These are phyloP conservation scores for Troides aeacus DNA, from an alignment of 2,888 invertebrate genomes.

Conservation along the genomic window DNA sequence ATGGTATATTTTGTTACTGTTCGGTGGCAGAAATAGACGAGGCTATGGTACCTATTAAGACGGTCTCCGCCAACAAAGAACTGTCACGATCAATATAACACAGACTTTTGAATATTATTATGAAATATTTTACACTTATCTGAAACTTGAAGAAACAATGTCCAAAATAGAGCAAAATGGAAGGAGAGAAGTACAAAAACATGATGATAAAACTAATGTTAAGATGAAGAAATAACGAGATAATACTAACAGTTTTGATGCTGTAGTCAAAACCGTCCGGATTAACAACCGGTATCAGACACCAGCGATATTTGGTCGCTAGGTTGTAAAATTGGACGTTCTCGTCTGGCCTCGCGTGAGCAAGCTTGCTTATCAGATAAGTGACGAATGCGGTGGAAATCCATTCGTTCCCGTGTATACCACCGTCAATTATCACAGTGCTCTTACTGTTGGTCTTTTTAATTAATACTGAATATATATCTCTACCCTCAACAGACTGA, in stretches of 20 bases:
- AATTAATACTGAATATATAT: conserved; percentile 55
- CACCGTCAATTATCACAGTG: conserved; percentile 79
- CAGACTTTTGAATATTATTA: too few relatives aligned
- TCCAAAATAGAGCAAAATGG: too few relatives aligned
- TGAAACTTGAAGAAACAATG: too few relatives aligned
- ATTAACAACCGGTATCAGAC: conserved; percentile 85
- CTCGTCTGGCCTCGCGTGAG: conserved; percentile 54
- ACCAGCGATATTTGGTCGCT: conserved; percentile 81
- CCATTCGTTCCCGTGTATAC: conserved; percentile 89
- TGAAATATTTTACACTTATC: too few relatives aligned
- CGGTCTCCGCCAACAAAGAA: too few relatives aligned
- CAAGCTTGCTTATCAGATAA: conserved; percentile 78
- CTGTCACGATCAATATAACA: too few relatives aligned
- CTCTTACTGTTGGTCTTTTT: conserved; percentile 44
- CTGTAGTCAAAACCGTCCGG: conserved; percentile 85
- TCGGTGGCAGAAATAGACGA: too few relatives aligned
- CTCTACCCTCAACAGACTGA: conserved; percentile 63
- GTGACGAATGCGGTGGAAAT: conserved; percentile 81
- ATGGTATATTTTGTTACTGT: too few relatives aligned
- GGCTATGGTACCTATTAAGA: too few relatives aligned
- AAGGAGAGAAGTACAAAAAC: too few relatives aligned
- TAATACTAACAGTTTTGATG: conserved; percentile 40
- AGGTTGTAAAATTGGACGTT: conserved; percentile 54
- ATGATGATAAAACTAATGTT: too few relatives aligned
- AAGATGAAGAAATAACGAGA: too few relatives aligned